phyloP scores from a whole-genome alignment of 2,888 invertebrate species.

The Lithosia quadra region DNA sequence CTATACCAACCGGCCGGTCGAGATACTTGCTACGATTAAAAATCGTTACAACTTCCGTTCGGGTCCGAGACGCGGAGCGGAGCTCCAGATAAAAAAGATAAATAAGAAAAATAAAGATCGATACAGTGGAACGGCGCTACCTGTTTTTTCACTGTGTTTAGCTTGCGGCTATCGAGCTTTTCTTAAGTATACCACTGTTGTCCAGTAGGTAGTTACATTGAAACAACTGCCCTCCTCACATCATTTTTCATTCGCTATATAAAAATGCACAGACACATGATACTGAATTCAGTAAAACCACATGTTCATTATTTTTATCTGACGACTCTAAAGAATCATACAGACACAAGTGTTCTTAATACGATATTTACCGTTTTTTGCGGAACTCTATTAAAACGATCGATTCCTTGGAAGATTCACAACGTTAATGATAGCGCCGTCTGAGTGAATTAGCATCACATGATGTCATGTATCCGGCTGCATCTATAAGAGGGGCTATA shows the following conservation, averaged over 20 bases:
- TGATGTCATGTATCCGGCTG: constrained; percentile 82
- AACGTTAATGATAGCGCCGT: constrained; percentile 70
- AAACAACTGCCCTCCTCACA: constrained; percentile 20
- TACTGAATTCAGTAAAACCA: background rate
- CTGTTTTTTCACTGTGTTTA: constrained; percentile 80
- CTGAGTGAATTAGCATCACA: constrained; percentile 77
- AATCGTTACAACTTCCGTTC: constrained; percentile 87
- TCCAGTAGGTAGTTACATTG: constrained; percentile 23
- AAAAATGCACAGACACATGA: background rate
- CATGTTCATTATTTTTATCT: background rate
- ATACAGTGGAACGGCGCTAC: constrained; percentile 84
- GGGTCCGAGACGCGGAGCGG: constrained; percentile 74
- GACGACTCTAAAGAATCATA: background rate
- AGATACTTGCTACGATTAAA: constrained; percentile 86
- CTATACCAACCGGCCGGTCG: constrained; percentile 74
- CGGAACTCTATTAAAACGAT: constrained; percentile 53
- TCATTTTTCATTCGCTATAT: background rate
- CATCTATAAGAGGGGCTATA: constrained; percentile 73
- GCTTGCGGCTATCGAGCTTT: constrained; percentile 66
- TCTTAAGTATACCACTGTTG: constrained; percentile 40
- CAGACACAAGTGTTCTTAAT: background rate
- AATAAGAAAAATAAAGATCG: constrained; percentile 85
- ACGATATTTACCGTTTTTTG: constrained; percentile 31
- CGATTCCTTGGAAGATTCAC: constrained; percentile 70
- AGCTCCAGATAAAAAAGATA: constrained; percentile 84